Conservation (phyloP, 2,888 invertebrate genomes). For the Criorhina ranunculi region DNA sequence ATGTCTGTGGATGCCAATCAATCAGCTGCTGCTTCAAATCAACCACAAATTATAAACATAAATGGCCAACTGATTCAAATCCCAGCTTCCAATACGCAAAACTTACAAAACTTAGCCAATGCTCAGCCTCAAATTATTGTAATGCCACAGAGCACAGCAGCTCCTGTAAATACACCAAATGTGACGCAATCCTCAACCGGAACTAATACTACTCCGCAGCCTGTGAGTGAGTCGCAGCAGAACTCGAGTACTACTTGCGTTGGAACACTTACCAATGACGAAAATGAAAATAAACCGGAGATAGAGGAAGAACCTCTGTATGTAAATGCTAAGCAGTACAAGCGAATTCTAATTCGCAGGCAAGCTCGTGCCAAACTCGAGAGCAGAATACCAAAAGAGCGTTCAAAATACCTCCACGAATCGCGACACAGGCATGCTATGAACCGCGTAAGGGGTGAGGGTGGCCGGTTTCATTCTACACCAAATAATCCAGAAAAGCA, state of each 20-base stretch:
- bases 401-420: constrained; percentile 99
- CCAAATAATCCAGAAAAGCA: constrained; percentile 82
- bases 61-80: constrained; percentile 84
- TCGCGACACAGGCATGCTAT: constrained; percentile 98
- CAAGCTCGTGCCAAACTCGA: constrained; percentile 98
- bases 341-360: constrained; percentile 96
- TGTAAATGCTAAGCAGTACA: constrained; percentile 99
- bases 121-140: constrained; percentile 79
- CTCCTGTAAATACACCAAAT: constrained; percentile 62
- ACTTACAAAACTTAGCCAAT: constrained; percentile 54
- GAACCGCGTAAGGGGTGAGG: constrained; percentile 98
- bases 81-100: constrained; percentile 78
- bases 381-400: constrained; percentile 97
- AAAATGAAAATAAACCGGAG: constrained; percentile 81
- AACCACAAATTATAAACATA: constrained; percentile 87
- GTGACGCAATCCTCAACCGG: constrained; percentile 78
- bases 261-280: constrained; percentile 78
- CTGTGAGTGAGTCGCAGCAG: constrained; percentile 69
- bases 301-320: constrained; percentile 97
- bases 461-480: constrained; percentile 97
- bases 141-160: constrained; percentile 79
- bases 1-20: constrained; percentile 79
- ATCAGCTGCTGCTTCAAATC: constrained; percentile 83
- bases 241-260: constrained; percentile 50
- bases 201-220: constrained; percentile 65